phyloP scores from a whole-genome alignment of 2,888 invertebrate genomes.

The Celastrina argiolus region DNA sequence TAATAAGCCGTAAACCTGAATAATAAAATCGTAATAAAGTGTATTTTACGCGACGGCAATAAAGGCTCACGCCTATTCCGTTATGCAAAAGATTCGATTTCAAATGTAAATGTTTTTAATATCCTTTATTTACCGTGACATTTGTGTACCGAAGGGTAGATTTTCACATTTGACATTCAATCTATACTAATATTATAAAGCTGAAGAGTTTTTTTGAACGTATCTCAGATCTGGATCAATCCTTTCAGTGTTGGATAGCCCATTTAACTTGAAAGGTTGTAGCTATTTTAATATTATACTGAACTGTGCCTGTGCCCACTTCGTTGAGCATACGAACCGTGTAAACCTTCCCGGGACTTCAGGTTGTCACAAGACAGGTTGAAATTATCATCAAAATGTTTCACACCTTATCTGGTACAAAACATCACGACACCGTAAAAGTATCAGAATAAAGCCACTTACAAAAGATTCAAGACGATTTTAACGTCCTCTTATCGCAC shows the following conservation, averaged over 20 bases:
- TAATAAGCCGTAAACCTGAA: constrained; percentile 23
- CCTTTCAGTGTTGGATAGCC: no score
- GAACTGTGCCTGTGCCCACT: no score
- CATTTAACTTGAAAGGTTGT: no score
- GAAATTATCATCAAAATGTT: neutral
- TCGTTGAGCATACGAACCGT: no score
- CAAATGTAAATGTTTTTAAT: constrained; percentile 6
- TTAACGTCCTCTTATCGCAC: constrained; percentile 63
- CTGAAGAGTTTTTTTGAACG: no score
- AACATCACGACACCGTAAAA: neutral
- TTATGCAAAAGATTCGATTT: constrained; percentile 12
- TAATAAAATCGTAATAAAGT: constrained; percentile 36
- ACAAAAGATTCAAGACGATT: constrained; percentile 52
- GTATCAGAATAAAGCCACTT: constrained; percentile 24
- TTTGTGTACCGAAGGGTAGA: neutral
- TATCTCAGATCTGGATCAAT: no score
- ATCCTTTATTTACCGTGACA: neutral
- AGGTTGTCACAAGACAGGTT: neutral
- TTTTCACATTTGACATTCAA: no score
- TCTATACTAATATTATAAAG: no score
- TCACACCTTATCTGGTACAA: neutral
- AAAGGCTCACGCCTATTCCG: constrained; percentile 38
- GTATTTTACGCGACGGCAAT: constrained; percentile 55
- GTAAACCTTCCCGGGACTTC: no score
- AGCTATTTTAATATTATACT: no score